Evolutionary conservation across 2,888 invertebrate species (phyloP), one percentile per base, ranked within the genome.

Genomic region (Abscondita cerata): DNA sequence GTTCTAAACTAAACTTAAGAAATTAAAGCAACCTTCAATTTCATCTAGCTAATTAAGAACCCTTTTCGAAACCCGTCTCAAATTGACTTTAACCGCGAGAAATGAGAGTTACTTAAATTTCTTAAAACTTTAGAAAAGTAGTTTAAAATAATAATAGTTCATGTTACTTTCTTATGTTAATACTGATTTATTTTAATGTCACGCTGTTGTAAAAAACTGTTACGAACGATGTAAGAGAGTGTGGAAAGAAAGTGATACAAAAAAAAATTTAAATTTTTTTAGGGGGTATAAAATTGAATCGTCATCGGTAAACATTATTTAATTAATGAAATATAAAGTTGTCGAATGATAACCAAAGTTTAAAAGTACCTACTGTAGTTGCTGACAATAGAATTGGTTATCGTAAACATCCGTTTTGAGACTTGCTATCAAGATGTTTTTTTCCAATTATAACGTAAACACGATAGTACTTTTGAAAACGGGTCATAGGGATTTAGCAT

Each of bases 151-250:
- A 71, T 44, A 69, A 70, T 72, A 74, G 73, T 74, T 73, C 71
- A 71, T 74, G 71, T 74, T 70, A 62, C 55, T 68, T 74, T 73
- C 64, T 65, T 73, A 70, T 69, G 70, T 75, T 73, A 65, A 63
- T 67, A 69, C 70, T 72, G 68, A 68, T 71, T 74, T 74, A 65
- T 59, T 65, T 73, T 72, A 72, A 71, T 71, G 75, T 76, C 75
- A 77, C 72, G 77, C 77, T 78, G 76, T 78, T 78, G 77, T 78
- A 77, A 76, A 78, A 60, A 54, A 72, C 74, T 76, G 73, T 75
- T 76, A 77, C 72, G 75, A 75, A 75, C 72, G 76, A 77, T 78
- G 77, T 78, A 77, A 75, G 76, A 76, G 75, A 76, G 76, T 78
- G 78, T 78, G 77, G 77, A 78, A 78, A 75, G 75, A 76, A 75